Conservation (phyloP, 2,797 vertebrate genomes). For the Sebastes wilsoni region DNA sequence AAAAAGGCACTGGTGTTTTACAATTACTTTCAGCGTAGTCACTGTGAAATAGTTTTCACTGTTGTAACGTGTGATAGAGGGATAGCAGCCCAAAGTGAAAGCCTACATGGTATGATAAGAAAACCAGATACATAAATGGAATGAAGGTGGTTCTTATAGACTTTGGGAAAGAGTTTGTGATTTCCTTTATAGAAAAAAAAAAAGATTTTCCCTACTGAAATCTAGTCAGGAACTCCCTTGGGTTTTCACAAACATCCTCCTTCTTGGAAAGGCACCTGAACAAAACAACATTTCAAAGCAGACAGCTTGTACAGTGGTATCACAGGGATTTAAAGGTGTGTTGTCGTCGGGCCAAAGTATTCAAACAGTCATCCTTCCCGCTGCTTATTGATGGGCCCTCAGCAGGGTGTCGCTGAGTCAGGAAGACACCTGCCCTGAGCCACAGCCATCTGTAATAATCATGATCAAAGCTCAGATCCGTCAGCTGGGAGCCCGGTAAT, state of each 20-base stretch:
- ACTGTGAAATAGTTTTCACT: constrained; percentile 14
- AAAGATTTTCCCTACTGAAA: constrained; percentile 22
- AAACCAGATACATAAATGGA: constrained; percentile 34
- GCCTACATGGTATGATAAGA: constrained; percentile 43
- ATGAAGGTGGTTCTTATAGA: constrained; percentile 26
- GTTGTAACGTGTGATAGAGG: constrained; percentile 7
- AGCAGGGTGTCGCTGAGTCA: constrained; percentile 57
- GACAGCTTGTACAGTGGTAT: constrained; percentile 15
- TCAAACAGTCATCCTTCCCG: constrained; percentile 44
- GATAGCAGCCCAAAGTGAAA: constrained; percentile 37
- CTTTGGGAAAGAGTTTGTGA: constrained; percentile 32
- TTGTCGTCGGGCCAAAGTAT: constrained; percentile 34
- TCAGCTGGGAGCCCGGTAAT: constrained; percentile 40
- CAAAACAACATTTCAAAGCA: constrained; percentile 49
- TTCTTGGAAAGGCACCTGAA: constrained; percentile 39
- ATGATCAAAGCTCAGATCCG: constrained; percentile 70
- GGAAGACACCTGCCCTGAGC: constrained; percentile 65
- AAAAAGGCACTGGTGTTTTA: constrained; percentile 21
- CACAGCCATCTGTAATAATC: constrained; percentile 67
- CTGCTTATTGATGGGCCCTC: constrained; percentile 60
- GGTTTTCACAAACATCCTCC: constrained; percentile 31
- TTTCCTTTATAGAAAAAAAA: constrained; percentile 27
- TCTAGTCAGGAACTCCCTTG: constrained; percentile 8
- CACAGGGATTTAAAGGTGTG: constrained; percentile 33
- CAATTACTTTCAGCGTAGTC: constrained; percentile 29